A percentile compares a stretch with the other conserved stretches of the same genome.
These are phyloP conservation scores for Phoenicopterus ruber DNA, from an alignment of 2,113 vertebrate species.

Conservation along the genomic window DNA sequence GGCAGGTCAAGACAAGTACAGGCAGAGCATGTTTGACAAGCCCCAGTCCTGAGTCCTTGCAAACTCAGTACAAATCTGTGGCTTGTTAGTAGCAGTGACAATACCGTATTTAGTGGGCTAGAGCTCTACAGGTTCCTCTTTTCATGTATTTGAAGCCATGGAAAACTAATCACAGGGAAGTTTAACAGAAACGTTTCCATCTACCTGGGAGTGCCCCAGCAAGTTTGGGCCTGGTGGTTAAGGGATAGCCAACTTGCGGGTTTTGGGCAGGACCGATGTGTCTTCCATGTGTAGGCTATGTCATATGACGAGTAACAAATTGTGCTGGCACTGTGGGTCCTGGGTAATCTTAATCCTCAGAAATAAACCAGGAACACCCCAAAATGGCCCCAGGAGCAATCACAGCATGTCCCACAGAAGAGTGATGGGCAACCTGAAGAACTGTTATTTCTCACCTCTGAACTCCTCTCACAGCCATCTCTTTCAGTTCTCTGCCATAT, in stretches of 20 bases:
- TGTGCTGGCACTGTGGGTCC: not conserved
- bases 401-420: not conserved
- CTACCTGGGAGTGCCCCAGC: not conserved
- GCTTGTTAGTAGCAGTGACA: not conserved
- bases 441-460: not conserved
- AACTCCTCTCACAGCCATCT: not conserved
- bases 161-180: not conserved
- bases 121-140: not conserved
- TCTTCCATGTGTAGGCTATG: accelerated
- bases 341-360: not conserved
- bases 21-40: not conserved
- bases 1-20: not conserved
- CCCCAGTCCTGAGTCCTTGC: not conserved
- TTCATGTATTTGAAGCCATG: not conserved
- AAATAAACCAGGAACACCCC: not conserved
- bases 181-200: not conserved
- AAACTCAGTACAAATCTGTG: not conserved
- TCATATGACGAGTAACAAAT: not conserved
- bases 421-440: not conserved
- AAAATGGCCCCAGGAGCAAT: not conserved
- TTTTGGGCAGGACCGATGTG: not conserved
- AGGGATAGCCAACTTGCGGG: not conserved
- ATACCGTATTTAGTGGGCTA: not conserved
- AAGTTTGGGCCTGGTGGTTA: not conserved
- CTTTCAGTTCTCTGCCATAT: not conserved